Evolutionary conservation across 2,888 invertebrate genomes (phyloP), one percentile per base, ranked within the genome.

Genomic region (Taphrorychus bicolor): DNA sequence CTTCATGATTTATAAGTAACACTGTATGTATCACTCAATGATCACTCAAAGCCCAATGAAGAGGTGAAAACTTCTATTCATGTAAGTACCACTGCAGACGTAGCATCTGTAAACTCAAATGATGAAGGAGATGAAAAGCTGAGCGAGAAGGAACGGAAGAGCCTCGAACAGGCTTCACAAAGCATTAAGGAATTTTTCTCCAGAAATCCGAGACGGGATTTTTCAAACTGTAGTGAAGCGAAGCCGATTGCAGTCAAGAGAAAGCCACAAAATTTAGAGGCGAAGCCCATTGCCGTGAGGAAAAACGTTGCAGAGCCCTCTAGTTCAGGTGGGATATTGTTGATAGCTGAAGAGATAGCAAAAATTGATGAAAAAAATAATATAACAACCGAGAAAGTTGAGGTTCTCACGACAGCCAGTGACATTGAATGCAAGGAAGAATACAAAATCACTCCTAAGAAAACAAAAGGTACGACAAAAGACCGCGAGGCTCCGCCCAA

Each of bases 141-240:
- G n/a, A 18, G 18, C 7, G 51, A 54, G n/a, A 16, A 54, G n/a
- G 23, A 54, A 23, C 24, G 7, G 9, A n/a, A 5, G 9, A 22
- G 9, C 7, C 4, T 60, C 51, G 49, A 66, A 58, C 59, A 48
- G 11, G 66, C 69, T 16, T 60, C 69, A 3, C 41, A 22, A 7
- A 41, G 59, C 64, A 45, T 59, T 59, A 21, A 71, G 66, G 54
- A 59, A 32, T 68, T 70, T 40, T 70, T 59, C 41, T 40, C 58
- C 24, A 32, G 53, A 22, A n/a, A 45, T 40, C 64, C 67, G 4
- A 4, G 9, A 18, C 54, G 5, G n/a, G 23, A n/a, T 7, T n/a
- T 5, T 11, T 5, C 7, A 41, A 16, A 40, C 11, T 41, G 2
- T 57, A 18, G 49, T 32, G n/a, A n/a, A n/a, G 49, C 49, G 7